Conservation (phyloP, 2,888 invertebrate genomes). For the Molorchus minor region DNA sequence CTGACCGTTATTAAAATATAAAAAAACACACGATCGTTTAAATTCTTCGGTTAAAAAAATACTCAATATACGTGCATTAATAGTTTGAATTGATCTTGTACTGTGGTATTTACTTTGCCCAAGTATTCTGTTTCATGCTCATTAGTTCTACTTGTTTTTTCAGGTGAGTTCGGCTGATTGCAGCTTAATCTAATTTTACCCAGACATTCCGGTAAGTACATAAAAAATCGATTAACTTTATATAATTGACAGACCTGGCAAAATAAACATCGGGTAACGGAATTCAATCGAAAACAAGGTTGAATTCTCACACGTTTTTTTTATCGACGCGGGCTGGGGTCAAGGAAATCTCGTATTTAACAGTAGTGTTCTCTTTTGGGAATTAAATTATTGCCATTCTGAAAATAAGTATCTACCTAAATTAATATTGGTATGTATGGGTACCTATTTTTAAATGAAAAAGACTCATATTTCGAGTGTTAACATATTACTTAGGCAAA, state of each 20-base stretch:
- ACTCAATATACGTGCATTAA: no score
- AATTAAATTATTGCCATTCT: background rate
- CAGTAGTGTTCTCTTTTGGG: background rate
- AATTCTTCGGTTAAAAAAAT: no score
- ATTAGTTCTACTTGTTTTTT: conserved; percentile 1
- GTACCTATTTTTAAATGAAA: no score
- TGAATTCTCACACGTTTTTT: conserved; percentile 52
- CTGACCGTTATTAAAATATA: no score
- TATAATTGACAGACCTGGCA: conserved; percentile 9
- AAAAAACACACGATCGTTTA: no score
- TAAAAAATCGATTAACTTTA: conserved; percentile 16
- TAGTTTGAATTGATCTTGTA: no score
- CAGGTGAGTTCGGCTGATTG: conserved; percentile 6
- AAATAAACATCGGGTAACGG: conserved; percentile 45
- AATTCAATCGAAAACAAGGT: conserved; percentile 50
- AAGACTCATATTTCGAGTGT: no score
- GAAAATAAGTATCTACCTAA: no score
- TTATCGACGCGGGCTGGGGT: conserved; percentile 4
- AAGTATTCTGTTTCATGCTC: conserved; percentile 4
- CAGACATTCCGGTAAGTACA: conserved; percentile 12
- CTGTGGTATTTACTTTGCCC: no score
- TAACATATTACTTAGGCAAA: no score
- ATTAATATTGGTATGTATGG: no score
- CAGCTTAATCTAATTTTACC: conserved; percentile 14
- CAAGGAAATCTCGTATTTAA: background rate